A percentile compares a stretch with the other conserved stretches of the same genome.
Conservation (phyloP, 1,140 invertebrate species). For the Drosophila kepulauana region DNA sequence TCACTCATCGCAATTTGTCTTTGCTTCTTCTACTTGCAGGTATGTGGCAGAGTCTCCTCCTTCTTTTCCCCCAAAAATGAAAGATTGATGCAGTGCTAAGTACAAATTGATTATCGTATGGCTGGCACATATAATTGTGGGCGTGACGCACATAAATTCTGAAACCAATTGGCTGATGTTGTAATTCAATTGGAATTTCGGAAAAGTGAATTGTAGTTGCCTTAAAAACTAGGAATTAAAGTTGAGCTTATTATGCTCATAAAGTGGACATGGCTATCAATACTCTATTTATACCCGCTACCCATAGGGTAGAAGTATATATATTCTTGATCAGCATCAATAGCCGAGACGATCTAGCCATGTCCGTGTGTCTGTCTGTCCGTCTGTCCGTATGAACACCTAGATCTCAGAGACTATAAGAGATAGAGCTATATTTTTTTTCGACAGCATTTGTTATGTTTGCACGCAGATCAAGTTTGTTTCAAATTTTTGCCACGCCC, state of each 20-base stretch:
- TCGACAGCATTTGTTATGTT: too few species aligned
- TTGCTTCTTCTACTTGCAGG: constrained; percentile 53
- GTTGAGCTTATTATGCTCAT: constrained; percentile 28
- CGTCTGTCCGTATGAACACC: too few species aligned
- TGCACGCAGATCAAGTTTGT: too few species aligned
- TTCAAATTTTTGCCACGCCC: too few species aligned
- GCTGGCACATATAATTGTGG: constrained; percentile 10
- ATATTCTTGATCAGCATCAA: too few species aligned
- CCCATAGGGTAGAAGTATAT: too few species aligned
- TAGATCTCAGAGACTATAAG: too few species aligned
- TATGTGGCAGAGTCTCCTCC: constrained; percentile 39
- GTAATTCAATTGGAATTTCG: background rate
- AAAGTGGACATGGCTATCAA: constrained; percentile 9
- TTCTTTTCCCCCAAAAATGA: too few species aligned
- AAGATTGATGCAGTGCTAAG: constrained; percentile 69
- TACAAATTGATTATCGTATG: constrained; percentile 47
- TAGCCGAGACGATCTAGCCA: too few species aligned
- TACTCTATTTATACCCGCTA: too few species aligned
- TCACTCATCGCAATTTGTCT: constrained; percentile 67
- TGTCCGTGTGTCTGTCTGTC: too few species aligned
- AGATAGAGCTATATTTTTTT: too few species aligned
- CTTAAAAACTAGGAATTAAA: constrained; percentile 24
- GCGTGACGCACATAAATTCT: constrained; percentile 22
- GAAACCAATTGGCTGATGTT: background rate
- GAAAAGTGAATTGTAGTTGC: background rate